These are phyloP conservation scores for Oscheius sp. DNA, from an alignment of 2,888 invertebrate species.

Conservation along the genomic window DNA sequence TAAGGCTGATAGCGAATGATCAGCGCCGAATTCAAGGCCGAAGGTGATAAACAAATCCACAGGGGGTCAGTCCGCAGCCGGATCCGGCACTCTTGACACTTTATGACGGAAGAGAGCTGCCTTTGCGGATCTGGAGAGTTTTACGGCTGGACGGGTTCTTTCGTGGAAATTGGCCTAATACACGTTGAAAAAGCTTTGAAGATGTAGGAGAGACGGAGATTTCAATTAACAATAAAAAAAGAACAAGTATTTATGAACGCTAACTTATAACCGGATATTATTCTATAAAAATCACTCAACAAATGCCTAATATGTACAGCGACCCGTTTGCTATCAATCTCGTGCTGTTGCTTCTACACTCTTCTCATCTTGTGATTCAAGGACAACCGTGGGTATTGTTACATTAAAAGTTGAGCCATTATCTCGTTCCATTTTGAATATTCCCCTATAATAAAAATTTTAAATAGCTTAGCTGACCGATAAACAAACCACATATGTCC, in stretches of 20 bases:
- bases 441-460: too few relatives aligned
- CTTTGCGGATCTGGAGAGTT: background rate
- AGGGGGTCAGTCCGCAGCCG: slow-evolving; percentile 15
- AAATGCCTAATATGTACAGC: background rate
- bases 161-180: background rate
- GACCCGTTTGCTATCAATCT: background rate
- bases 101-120: slow-evolving; percentile 6
- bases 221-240: too few relatives aligned
- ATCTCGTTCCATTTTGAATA: slow-evolving; percentile 95
- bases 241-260: too few relatives aligned
- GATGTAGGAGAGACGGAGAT: background rate
- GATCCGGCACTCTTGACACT: slow-evolving; percentile 23
- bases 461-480: too few relatives aligned
- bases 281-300: background rate
- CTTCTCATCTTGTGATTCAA: slow-evolving; percentile 78
- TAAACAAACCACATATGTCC: slow-evolving; percentile 91
- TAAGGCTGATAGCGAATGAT: slow-evolving; percentile 11
- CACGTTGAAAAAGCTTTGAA: too few relatives aligned
- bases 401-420: slow-evolving; percentile 97
- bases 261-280: background rate
- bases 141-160: slow-evolving; percentile 22
- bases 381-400: slow-evolving; percentile 94
- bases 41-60: slow-evolving; percentile 29
- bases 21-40: slow-evolving; percentile 13
- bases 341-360: background rate